phyloP scores from a whole-genome alignment of 2,113 vertebrate genomes.

The Pachyramphus minor region DNA sequence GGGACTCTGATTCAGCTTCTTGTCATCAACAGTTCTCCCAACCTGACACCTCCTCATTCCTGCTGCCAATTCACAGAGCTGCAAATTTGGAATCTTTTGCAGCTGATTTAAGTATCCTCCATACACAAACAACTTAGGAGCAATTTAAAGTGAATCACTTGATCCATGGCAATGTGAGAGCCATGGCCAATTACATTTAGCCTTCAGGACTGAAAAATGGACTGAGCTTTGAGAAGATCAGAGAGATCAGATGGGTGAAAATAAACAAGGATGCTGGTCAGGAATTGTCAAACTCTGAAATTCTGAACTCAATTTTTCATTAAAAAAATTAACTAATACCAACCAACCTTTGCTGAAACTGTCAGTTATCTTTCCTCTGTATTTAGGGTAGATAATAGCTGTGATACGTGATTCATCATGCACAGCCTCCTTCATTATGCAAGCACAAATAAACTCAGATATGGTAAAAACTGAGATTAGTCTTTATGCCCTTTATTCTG shows the following conservation, averaged over 20 bases:
- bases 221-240: background rate
- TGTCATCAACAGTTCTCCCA: background rate
- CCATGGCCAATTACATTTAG: background rate
- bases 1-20: background rate
- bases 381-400: constrained; percentile 30
- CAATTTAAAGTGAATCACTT: background rate
- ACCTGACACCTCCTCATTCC: background rate
- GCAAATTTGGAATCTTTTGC: background rate
- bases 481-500: background rate
- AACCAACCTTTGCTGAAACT: background rate
- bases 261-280: background rate
- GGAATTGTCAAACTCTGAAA: background rate
- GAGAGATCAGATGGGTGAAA: background rate
- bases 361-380: background rate
- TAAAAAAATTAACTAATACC: background rate
- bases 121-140: background rate
- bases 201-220: background rate
- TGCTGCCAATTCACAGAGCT: background rate
- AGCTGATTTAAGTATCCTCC: background rate
- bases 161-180: background rate
- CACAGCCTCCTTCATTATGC: background rate
- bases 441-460: background rate
- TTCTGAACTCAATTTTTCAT: background rate
- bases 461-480: constrained; percentile 3
- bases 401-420: constrained; percentile 34